Base-by-base conservation (phyloP, 2,888 invertebrate species). In the Lasioglossum malachurum region DNA sequence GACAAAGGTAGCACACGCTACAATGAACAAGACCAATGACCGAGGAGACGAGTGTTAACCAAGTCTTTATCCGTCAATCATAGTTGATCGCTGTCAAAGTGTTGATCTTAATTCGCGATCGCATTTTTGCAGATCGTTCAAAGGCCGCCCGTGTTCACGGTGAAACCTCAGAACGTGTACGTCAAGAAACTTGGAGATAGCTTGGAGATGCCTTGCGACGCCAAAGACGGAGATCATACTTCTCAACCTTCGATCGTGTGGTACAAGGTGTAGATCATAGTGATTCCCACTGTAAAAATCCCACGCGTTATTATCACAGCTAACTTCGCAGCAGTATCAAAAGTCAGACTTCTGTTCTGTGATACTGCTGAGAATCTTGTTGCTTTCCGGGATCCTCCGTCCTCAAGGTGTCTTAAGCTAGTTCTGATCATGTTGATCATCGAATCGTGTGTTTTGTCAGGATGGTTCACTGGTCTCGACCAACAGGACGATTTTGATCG, bases 141-240 rank as follows among this genome's bases (percentile, higher is more conserved):
- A 96, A 97, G 98, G 88, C 98, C 99, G 60, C 99, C 99, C 38
- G 96, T 97, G 92, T 98, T 99, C 95, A 97, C 97, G 19, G 96
- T 97, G 78, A 97, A 97, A 31, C 99, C 99, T 35, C 97, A 97
- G 94, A 97, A 97, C 92, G 96, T 98, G 93, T 99, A 99, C 96
- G 97, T 98, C 95, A 97, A 97, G 93, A 97, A 98, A 93, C 96
- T 98, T 71, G 98, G 98, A 31, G 98, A 98, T 93, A 96, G 97
- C 72, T 96, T 98, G 53, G 97, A 97, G 93, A 97, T 99, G 96
- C 97, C 98, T 0, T 99, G 99, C 96, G 97, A 97, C 92, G 97
- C 97, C 72, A 96, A 96, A 76, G 97, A 97, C 93, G 97, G 97
- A 38, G 97, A 97, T 90, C 96, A 96, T 81, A 96, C 96, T 57